Evolutionary conservation across 2,113 vertebrate genomes (phyloP).

Genomic region (Varanus salvator): DNA sequence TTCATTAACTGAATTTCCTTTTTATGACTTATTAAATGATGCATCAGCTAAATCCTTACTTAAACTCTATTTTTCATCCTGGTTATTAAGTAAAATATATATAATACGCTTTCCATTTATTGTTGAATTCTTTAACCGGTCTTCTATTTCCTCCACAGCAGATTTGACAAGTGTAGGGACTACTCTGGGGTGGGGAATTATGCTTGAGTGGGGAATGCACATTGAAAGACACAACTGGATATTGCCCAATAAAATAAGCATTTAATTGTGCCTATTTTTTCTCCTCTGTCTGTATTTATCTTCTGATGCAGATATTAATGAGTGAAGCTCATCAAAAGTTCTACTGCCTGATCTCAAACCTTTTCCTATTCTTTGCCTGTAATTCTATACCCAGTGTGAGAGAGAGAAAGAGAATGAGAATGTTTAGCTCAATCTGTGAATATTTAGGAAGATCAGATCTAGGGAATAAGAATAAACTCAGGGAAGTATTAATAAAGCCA

Average conservation of each 20-base stretch:
- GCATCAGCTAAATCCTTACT: too few species aligned
- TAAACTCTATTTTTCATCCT: too few species aligned
- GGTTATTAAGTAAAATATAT: too few species aligned
- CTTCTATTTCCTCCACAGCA: neutral
- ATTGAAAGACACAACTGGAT: neutral
- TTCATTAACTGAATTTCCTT: too few species aligned
- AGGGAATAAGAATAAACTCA: neutral
- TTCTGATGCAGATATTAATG: neutral
- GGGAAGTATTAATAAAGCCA: neutral
- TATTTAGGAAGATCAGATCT: neutral
- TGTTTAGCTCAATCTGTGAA: neutral
- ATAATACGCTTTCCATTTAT: too few species aligned
- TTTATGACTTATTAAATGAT: too few species aligned
- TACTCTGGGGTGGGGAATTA: too few species aligned
- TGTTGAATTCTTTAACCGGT: too few species aligned
- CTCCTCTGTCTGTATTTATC: neutral
- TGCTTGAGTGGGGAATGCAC: neutral
- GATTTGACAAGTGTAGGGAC: neutral
- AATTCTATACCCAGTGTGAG: neutral
- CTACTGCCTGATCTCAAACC: neutral
- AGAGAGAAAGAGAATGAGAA: neutral
- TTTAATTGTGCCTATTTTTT: neutral
- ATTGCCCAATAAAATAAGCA: neutral
- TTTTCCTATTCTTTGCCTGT: neutral
- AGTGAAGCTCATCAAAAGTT: neutral